Conservation (phyloP, 2,888 invertebrate species). For the Xanthia togata region DNA sequence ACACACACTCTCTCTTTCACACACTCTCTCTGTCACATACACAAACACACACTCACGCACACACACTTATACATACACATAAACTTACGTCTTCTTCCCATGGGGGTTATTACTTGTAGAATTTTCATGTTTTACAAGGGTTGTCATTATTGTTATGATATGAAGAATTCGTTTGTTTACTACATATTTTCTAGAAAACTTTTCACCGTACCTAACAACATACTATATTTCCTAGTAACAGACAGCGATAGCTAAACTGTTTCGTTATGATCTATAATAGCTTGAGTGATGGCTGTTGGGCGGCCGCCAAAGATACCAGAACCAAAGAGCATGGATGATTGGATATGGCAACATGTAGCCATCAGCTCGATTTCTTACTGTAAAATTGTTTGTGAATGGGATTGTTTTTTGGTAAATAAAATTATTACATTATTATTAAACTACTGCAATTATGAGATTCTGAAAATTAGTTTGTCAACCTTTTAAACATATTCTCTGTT, state of each 20-base stretch:
- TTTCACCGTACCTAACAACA: not conserved
- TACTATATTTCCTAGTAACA: constrained; percentile 10
- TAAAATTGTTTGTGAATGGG: not conserved
- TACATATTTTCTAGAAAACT: constrained; percentile 19
- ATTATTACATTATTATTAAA: too few species aligned
- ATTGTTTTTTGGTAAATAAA: too few species aligned
- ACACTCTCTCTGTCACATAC: too few species aligned
- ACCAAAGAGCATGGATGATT: constrained; percentile 15
- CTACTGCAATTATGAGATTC: too few species aligned
- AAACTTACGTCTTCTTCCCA: too few species aligned
- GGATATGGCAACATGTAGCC: constrained; percentile 5
- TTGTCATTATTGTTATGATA: not conserved
- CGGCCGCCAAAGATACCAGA: constrained; percentile 43
- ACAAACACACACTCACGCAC: too few species aligned
- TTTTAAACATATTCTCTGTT: too few species aligned
- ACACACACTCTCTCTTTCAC: too few species aligned
- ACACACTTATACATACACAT: too few species aligned
- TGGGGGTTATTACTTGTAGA: not conserved
- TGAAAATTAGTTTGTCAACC: too few species aligned
- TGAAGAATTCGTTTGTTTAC: constrained; percentile 34
- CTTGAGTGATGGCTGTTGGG: constrained; percentile 60
- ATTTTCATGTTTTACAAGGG: not conserved
- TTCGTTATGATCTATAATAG: constrained; percentile 59
- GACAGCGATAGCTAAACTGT: constrained; percentile 49
- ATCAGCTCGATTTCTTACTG: constrained; percentile 1